Percentiles rank a stretch among this genome's conserved stretches.
Conservation (phyloP, 2,797 vertebrate species). For the Melanogrammus aeglefinus region DNA sequence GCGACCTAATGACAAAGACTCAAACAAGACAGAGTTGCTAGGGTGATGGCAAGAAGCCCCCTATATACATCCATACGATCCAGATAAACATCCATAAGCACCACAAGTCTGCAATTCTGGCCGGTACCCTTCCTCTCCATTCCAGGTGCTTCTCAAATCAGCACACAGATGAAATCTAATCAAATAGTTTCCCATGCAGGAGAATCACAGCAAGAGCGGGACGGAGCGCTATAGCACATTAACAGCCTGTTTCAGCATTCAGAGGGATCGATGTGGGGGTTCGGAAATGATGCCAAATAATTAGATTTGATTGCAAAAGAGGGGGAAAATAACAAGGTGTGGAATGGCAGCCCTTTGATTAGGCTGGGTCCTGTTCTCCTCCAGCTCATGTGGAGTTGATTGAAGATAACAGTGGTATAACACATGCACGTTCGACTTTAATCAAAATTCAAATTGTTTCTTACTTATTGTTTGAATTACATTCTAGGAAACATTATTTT, state of each 20-base stretch:
- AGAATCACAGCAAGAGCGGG: not conserved
- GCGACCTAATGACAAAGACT: too few species aligned
- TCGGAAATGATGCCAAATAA: not conserved
- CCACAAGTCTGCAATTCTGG: not conserved
- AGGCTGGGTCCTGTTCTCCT: not conserved
- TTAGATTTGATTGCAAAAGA: not conserved
- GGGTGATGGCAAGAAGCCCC: not conserved
- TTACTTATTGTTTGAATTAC: not conserved
- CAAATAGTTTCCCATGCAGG: not conserved
- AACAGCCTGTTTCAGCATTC: not conserved
- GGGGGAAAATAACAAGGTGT: not conserved
- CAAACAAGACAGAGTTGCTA: too few species aligned
- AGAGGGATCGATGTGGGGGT: not conserved
- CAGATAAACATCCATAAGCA: not conserved
- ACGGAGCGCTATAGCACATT: not conserved
- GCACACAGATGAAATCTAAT: not conserved
- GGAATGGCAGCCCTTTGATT: not conserved
- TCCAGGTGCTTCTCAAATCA: not conserved
- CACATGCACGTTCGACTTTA: not conserved
- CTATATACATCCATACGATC: not conserved
- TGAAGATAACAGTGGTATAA: too few species aligned
- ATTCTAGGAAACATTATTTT: not conserved
- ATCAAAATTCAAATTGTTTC: not conserved
- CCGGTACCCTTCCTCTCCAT: not conserved
- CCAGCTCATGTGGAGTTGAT: too few species aligned